Conservation (phyloP, 2,888 invertebrate species). For the Melanostoma scalare region DNA sequence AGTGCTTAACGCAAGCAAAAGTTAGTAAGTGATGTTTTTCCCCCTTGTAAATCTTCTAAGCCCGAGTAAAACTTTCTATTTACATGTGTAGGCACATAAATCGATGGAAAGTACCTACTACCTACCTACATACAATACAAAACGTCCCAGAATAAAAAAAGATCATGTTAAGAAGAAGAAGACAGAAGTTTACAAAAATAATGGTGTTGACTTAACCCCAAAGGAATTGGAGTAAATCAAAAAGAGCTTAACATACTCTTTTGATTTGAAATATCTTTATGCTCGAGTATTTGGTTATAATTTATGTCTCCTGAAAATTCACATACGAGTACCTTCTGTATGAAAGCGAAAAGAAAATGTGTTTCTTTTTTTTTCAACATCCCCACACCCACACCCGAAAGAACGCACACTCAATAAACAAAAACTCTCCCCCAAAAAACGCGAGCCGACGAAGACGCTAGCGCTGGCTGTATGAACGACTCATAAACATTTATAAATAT, state of each 20-base stretch:
- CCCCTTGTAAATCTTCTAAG: conserved; percentile 8
- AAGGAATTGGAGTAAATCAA: conserved; percentile 60
- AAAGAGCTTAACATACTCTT: conserved; percentile 50
- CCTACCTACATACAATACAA: background rate
- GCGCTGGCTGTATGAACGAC: conserved; percentile 20
- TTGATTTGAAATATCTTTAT: conserved; percentile 7
- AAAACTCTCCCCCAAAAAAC: background rate
- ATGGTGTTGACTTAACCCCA: conserved; percentile 65
- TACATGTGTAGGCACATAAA: conserved; percentile 10
- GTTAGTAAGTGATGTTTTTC: too few species aligned
- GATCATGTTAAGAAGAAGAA: background rate
- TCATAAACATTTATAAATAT: conserved; percentile 71
- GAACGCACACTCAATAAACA: conserved; percentile 47
- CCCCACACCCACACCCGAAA: background rate
- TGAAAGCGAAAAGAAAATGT: conserved; percentile 53
- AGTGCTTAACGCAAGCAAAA: too few species aligned
- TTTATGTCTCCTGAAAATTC: conserved; percentile 63
- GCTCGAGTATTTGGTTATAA: conserved; percentile 29
- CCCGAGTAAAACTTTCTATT: conserved; percentile 12
- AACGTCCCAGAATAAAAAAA: background rate
- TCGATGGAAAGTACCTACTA: background rate
- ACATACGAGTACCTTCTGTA: conserved; percentile 24
- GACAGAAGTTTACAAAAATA: conserved; percentile 30
- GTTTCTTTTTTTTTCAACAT: conserved; percentile 10
- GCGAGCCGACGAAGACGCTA: background rate